Evolutionary conservation across 2,888 invertebrate genomes (phyloP).

Genomic region (Noctua fimbriata): DNA sequence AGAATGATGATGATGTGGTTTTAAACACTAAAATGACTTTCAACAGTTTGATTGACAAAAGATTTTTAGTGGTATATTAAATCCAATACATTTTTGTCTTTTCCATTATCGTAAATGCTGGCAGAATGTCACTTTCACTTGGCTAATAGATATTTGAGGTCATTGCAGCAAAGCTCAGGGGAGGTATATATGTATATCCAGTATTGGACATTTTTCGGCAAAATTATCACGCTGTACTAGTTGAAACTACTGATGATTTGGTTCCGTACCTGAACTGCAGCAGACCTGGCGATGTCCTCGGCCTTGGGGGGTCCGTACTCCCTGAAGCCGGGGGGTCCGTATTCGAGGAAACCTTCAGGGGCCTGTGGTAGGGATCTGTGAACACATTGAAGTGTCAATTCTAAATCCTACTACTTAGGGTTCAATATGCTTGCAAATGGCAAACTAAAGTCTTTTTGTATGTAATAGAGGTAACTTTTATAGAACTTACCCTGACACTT

Average conservation of each 20-base stretch:
- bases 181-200: background rate
- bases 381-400: background rate
- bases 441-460: background rate
- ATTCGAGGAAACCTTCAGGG: constrained; percentile 86
- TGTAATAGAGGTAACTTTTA: background rate
- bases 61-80: background rate
- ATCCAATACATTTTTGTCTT: background rate
- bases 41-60: background rate
- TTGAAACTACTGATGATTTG: background rate
- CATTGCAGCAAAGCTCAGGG: background rate
- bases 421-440: background rate
- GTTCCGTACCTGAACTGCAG: constrained; percentile 68
- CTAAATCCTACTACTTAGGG: fast-evolving
- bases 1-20: background rate
- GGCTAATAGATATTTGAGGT: background rate
- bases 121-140: background rate
- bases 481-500: constrained; percentile 74
- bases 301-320: constrained; percentile 86
- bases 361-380: constrained; percentile 73
- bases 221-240: background rate
- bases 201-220: background rate
- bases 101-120: background rate
- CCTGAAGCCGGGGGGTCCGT: constrained; percentile 86
- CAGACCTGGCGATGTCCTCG: constrained; percentile 68
- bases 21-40: background rate